Conservation (phyloP, 92 coral and sea anemone genomes). For the Zoanthus gigantus region DNA sequence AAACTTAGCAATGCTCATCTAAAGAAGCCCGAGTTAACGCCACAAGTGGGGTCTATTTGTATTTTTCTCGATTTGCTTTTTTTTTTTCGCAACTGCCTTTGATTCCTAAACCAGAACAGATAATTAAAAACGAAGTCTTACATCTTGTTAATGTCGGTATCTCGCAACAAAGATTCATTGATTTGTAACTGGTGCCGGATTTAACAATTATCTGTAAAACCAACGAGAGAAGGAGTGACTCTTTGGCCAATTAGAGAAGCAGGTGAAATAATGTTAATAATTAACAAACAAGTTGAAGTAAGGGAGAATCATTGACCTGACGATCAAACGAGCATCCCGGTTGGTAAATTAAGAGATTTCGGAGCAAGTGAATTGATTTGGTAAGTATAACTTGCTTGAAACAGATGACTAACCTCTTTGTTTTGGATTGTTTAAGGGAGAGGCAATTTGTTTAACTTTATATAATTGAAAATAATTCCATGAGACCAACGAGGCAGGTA, state of each 20-base stretch:
- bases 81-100: neutral
- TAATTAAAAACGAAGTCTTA: neutral
- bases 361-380: neutral
- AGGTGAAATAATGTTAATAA: constrained; percentile 22
- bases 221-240: constrained; percentile 5
- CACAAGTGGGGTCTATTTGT: too few species aligned
- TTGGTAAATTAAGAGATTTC: neutral
- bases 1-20: too few species aligned
- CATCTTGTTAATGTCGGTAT: neutral
- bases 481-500: constrained; percentile 34
- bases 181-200: constrained; percentile 31
- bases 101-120: neutral
- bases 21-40: too few species aligned
- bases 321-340: constrained; percentile 19
- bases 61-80: too few species aligned
- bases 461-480: neutral
- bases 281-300: constrained; percentile 37
- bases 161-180: constrained; percentile 6
- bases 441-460: neutral
- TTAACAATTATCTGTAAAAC: neutral
- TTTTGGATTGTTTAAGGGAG: neutral
- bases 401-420: neutral
- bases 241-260: constrained; percentile 12
- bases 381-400: neutral
- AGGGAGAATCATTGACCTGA: neutral